Evolutionary conservation across 1,140 invertebrate genomes (phyloP).

Genomic region (Orchestia grillus): DNA sequence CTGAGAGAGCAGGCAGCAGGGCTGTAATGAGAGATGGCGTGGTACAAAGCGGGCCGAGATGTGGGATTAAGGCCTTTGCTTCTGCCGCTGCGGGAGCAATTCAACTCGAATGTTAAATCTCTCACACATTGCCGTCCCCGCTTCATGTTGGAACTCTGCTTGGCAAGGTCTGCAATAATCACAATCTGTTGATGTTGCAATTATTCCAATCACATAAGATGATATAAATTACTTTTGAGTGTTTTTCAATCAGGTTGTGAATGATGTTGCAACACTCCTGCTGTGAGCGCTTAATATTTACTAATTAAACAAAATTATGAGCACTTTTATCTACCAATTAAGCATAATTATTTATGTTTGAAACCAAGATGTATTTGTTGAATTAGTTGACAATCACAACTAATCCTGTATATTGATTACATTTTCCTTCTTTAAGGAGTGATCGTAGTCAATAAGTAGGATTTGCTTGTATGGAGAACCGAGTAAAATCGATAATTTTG

Average conservation of each 20-base stretch:
- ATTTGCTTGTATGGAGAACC: background rate
- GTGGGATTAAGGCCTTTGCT: background rate
- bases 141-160: background rate
- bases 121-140: background rate
- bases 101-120: no score
- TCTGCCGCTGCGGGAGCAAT: background rate
- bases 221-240: background rate
- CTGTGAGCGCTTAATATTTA: no score
- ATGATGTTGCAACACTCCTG: no score
- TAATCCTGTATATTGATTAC: background rate
- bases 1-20: background rate
- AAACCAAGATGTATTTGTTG: background rate
- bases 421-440: background rate
- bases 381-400: background rate
- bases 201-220: background rate
- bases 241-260: background rate
- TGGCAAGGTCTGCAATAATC: background rate
- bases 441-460: background rate
- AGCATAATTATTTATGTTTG: background rate
- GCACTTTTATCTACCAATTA: no score
- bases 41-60: background rate
- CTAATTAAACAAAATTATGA: no score
- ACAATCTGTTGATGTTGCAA: background rate
- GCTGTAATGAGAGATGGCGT: background rate
- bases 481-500: background rate